A percentile compares a stretch with the other conserved stretches of the same genome.
These are phyloP conservation scores for Lamprotornis superbus DNA, from an alignment of 2,113 vertebrate genomes.

Conservation along the genomic window DNA sequence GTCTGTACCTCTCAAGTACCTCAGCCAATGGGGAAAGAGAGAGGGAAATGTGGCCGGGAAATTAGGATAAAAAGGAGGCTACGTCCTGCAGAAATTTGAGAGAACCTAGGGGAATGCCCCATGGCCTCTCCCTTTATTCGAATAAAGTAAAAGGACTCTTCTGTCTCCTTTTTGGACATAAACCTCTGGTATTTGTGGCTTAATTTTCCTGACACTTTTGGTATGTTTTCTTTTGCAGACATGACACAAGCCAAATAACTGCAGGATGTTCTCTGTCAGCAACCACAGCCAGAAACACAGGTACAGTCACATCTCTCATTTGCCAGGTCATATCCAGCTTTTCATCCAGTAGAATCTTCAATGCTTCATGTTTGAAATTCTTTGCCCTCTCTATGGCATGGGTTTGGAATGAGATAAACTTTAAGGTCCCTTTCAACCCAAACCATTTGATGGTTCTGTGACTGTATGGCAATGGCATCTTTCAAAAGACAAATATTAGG, in stretches of 20 bases:
- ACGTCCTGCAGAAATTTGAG: too few species aligned
- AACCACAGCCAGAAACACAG: not conserved
- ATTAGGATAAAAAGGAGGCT: too few species aligned
- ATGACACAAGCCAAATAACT: accelerated
- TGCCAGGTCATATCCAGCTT: not conserved
- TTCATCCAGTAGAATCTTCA: not conserved
- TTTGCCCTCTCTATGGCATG: not conserved
- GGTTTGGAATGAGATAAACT: not conserved
- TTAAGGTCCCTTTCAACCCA: not conserved
- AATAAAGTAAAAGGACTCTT: too few species aligned
- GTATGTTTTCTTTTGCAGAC: not conserved
- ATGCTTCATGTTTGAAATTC: not conserved
- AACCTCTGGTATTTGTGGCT: too few species aligned
- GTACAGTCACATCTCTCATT: not conserved
- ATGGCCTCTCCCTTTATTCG: too few species aligned
- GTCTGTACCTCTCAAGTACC: too few species aligned
- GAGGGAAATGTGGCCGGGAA: too few species aligned
- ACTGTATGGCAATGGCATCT: not conserved
- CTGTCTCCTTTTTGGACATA: too few species aligned
- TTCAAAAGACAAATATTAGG: not conserved
- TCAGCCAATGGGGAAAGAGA: too few species aligned
- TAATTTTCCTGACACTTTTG: not conserved
- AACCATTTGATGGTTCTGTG: not conserved
- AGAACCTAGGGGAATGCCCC: too few species aligned
- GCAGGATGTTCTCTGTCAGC: not conserved